Evolutionary conservation across 2,888 invertebrate species (phyloP).

Genomic region (Meliscaeva auricollis): DNA sequence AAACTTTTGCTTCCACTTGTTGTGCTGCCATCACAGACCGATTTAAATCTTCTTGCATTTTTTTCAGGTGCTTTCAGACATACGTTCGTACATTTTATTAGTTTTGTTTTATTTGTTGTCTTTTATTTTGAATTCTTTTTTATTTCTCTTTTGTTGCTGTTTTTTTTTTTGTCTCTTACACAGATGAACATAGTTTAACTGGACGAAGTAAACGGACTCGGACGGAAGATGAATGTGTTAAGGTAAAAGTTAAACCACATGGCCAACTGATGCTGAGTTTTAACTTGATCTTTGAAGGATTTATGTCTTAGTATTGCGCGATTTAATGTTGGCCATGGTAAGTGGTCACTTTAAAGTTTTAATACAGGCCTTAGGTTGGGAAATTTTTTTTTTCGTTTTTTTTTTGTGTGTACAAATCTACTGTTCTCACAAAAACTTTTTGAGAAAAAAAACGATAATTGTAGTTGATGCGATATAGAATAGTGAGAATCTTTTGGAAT

Average conservation of each 20-base stretch:
- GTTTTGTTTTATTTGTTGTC: constrained; percentile 42
- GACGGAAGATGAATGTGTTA: constrained; percentile 55
- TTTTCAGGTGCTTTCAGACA: constrained; percentile 70
- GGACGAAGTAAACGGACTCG: constrained; percentile 61
- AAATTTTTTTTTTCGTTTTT: constrained; percentile 9
- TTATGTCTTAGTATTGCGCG: constrained; percentile 60
- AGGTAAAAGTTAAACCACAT: constrained; percentile 63
- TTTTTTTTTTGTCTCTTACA: constrained; percentile 4
- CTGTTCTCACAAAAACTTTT: background rate
- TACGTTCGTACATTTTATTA: constrained; percentile 47
- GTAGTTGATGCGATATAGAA: no score
- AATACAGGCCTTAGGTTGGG: background rate
- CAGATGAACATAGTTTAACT: constrained; percentile 45
- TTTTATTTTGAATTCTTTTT: background rate
- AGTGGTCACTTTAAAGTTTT: constrained; percentile 66
- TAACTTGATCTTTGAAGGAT: constrained; percentile 70
- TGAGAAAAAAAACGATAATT: no score
- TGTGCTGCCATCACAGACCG: constrained; percentile 56
- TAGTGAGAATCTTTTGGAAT: no score
- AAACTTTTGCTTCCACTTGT: constrained; percentile 70
- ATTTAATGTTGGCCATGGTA: constrained; percentile 58
- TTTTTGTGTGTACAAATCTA: constrained; percentile 7
- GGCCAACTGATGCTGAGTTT: constrained; percentile 61
- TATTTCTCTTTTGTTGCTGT: background rate
- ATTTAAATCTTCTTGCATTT: constrained; percentile 68